Conservation (phyloP, 2,797 vertebrate species). For the Holocentrus rufus region DNA sequence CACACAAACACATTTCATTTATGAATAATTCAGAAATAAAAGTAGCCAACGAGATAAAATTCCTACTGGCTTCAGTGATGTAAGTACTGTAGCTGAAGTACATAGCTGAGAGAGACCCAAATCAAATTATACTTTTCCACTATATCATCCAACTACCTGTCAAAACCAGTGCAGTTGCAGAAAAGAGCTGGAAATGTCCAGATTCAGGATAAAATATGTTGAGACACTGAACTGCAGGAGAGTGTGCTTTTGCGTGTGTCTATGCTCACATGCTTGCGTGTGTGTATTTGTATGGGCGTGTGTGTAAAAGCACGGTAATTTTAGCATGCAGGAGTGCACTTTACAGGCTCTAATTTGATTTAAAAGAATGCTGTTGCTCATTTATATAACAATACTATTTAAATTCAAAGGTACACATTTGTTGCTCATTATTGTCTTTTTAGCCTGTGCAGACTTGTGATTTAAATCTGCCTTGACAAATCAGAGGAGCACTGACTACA, state of each 20-base stretch:
- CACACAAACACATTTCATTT: slow-evolving; percentile 42
- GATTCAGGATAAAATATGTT: slow-evolving; percentile 36
- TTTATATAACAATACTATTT: slow-evolving; percentile 29
- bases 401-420: slow-evolving; percentile 23
- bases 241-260: slow-evolving; percentile 30
- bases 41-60: slow-evolving; percentile 33
- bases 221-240: slow-evolving; percentile 32
- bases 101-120: slow-evolving; percentile 37
- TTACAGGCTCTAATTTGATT: slow-evolving; percentile 44
- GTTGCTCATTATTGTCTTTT: slow-evolving; percentile 24
- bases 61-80: slow-evolving; percentile 55
- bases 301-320: slow-evolving; percentile 24
- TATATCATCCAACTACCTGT: slow-evolving; percentile 51
- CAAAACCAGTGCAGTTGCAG: slow-evolving; percentile 49
- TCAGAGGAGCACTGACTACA: slow-evolving; percentile 4
- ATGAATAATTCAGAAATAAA: slow-evolving; percentile 34
- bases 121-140: slow-evolving; percentile 36
- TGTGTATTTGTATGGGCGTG: not conserved
- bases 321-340: slow-evolving; percentile 28
- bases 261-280: slow-evolving; percentile 13
- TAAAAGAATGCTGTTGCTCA: slow-evolving; percentile 11
- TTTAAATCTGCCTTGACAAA: slow-evolving; percentile 20
- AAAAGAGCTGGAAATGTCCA: slow-evolving; percentile 17
- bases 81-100: slow-evolving; percentile 45
- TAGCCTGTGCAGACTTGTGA: slow-evolving; percentile 18